These are phyloP conservation scores for Ryuthela nishihirai DNA, from an alignment of 2,888 invertebrate species.

Conservation along the genomic window DNA sequence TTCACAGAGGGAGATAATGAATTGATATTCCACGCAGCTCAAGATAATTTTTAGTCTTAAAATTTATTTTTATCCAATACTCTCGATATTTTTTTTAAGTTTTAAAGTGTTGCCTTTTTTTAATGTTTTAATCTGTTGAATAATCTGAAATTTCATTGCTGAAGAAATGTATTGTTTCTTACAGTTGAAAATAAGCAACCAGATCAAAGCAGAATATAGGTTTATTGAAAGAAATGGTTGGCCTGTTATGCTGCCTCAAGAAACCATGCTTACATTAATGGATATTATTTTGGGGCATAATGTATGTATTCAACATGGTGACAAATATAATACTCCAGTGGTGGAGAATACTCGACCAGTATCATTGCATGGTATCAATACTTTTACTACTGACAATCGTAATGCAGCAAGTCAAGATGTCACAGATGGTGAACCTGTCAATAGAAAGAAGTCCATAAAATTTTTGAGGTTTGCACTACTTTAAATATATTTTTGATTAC, in stretches of 20 bases:
- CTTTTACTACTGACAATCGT: not conserved
- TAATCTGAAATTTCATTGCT: not conserved
- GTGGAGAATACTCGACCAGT: too few relatives aligned
- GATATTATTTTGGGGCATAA: constrained; percentile 44
- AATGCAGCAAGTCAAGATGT: constrained; percentile 10
- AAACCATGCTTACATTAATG: constrained; percentile 44
- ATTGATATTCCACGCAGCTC: too few relatives aligned
- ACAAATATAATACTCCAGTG: too few relatives aligned
- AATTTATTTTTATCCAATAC: not conserved
- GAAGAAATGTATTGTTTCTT: too few relatives aligned
- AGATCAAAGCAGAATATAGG: constrained; percentile 21
- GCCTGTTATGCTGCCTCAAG: constrained; percentile 47
- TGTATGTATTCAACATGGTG: constrained; percentile 27
- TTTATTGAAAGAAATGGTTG: constrained; percentile 47
- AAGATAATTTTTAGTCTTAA: too few relatives aligned
- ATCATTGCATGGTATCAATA: too few relatives aligned
- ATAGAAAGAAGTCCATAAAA: constrained; percentile 22
- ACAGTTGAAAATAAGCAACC: constrained; percentile 25
- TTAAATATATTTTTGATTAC: too few relatives aligned
- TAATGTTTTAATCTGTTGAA: not conserved
- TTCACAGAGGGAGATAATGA: too few relatives aligned
- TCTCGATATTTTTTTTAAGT: not conserved
- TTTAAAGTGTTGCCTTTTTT: not conserved
- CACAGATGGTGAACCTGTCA: constrained; percentile 9
- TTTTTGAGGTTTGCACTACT: constrained; percentile 24